A percentile compares a stretch with the other conserved stretches of the same genome.
These are phyloP conservation scores for Eupeodes luniger DNA, from an alignment of 2,888 invertebrate species.

Conservation along the genomic window DNA sequence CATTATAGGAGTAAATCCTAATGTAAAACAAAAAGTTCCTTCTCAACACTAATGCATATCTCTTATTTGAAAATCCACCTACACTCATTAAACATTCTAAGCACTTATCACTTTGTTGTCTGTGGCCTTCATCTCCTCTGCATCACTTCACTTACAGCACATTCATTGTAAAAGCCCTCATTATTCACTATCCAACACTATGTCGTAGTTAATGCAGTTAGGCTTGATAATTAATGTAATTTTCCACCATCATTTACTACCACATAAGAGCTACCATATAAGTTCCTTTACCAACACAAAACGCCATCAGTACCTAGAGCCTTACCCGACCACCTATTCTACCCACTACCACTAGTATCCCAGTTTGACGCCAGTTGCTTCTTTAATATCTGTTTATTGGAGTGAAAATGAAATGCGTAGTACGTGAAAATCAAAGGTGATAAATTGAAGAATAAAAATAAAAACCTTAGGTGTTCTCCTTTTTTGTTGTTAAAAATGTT, in stretches of 20 bases:
- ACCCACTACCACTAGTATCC: not conserved
- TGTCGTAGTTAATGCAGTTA: constrained; percentile 19
- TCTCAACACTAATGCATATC: too few relatives aligned
- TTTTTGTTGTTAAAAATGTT: not conserved
- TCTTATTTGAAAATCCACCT: too few relatives aligned
- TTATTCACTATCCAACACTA: constrained; percentile 25
- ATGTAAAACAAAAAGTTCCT: too few relatives aligned
- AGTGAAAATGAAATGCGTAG: constrained; percentile 44
- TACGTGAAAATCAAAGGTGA: constrained; percentile 40
- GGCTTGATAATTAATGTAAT: constrained; percentile 10
- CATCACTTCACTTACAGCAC: too few relatives aligned
- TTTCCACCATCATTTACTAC: not conserved
- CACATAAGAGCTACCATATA: too few relatives aligned
- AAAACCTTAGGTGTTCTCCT: not conserved
- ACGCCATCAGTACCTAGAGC: too few relatives aligned
- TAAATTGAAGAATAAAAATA: not conserved
- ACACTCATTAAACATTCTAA: too few relatives aligned
- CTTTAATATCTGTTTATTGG: constrained; percentile 31
- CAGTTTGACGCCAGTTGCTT: constrained; percentile 11
- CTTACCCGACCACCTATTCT: too few relatives aligned
- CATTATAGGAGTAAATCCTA: too few relatives aligned
- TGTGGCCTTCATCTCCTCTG: too few relatives aligned
- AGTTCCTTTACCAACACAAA: not conserved
- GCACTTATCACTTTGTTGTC: too few relatives aligned
- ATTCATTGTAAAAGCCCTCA: not conserved